A percentile compares a stretch with the other conserved stretches of the same genome.
These are phyloP conservation scores for Otolemur crassicaudatus DNA, from an alignment of 2,797 vertebrate genomes.

Conservation along the genomic window DNA sequence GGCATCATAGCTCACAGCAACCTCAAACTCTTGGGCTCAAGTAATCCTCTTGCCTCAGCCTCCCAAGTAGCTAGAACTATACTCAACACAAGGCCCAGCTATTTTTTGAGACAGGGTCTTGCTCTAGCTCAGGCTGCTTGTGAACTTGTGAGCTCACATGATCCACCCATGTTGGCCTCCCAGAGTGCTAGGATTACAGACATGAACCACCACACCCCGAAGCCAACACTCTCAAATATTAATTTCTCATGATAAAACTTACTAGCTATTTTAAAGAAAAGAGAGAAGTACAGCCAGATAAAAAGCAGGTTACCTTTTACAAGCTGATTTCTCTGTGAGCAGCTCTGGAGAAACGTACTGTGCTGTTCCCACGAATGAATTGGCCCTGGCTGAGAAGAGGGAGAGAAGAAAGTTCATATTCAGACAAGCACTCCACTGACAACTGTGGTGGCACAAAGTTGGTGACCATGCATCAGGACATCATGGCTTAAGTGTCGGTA, in stretches of 20 bases:
- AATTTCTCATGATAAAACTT: not conserved
- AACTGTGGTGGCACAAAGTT: accelerated
- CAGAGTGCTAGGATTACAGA: too few species aligned
- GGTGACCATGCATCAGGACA: not conserved
- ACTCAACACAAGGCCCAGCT: too few species aligned
- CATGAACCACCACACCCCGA: too few species aligned
- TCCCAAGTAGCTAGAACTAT: too few species aligned
- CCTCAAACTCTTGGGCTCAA: too few species aligned
- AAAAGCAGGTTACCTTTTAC: conserved; percentile 93
- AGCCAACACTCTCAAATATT: not conserved
- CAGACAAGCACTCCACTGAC: not conserved
- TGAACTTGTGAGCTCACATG: too few species aligned
- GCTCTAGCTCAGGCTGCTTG: too few species aligned
- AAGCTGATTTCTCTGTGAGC: conserved; percentile 98
- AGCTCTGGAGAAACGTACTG: conserved; percentile 99
- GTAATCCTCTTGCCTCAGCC: too few species aligned
- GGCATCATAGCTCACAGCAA: too few species aligned
- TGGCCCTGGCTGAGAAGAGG: conserved; percentile 93
- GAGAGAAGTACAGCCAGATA: not conserved
- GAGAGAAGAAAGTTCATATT: conserved; percentile 63
- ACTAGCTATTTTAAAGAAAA: not conserved
- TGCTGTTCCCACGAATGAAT: conserved; percentile 99
- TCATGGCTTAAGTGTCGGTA: not conserved
- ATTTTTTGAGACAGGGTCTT: too few species aligned
- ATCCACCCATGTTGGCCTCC: too few species aligned